Base-by-base conservation (phyloP, 2,888 invertebrate genomes). In the Cephonodes hylas region DNA sequence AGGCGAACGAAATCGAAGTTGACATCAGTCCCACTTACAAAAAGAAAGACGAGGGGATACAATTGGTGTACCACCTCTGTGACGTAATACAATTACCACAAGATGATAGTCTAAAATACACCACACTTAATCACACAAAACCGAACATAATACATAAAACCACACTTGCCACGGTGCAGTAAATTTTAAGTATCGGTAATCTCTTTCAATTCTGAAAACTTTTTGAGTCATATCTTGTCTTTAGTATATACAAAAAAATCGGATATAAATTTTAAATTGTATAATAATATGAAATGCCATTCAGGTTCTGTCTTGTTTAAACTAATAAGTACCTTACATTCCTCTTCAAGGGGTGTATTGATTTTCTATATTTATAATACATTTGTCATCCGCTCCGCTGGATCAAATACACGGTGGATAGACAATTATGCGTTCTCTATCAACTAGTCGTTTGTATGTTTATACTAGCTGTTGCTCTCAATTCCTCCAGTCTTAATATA, bases 1-100 rank as follows among this genome's bases (percentile, higher is more conserved):
- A 53, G 45, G 31, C 53, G 53, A 27, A 53, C 53, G 31, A 53
- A 53, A 53, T 53, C 53, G 8, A 15, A 53, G 31, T 53, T 53
- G 53, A 53, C 53, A 53, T 53, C 53, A 27, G 18, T 31, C 27
- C 31, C 10, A 31, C 18, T 31, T 53, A 31, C 27, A 23, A n/a
- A 46, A 45, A 53, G 53, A 27, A 38, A 38, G 31, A 53, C 27
- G 27, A 2, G 5, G 31, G 31, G 53, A 31, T 18, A 53, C 53
- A 31, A 31, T 31, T 31, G 31, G 10, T 10, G 31, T 5, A 53
- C 18, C 53, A 31, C 27, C 10, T 53, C 53, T 10, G 31, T 10
- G 10, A 53, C 18, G 53, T 31, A 31, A 53, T 31, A 27, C 18
- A 31, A 18, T 53, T 18, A 53, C 18, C 10, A 18, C 1, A 44